phyloP scores from a whole-genome alignment of 2,797 vertebrate genomes.

The Eleutherodactylus coqui region DNA sequence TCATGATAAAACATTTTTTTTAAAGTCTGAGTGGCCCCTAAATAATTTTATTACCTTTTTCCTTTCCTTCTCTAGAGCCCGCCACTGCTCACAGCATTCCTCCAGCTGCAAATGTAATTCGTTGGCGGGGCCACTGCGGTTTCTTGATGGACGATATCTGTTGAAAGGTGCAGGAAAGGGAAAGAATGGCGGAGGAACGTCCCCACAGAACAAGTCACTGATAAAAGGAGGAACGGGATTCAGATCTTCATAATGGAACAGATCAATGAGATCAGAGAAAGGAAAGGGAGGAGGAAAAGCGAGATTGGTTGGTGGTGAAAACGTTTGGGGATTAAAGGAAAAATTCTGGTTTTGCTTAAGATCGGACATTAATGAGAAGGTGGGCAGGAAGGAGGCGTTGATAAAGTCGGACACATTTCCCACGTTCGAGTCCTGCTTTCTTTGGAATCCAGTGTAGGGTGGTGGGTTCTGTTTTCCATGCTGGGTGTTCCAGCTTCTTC shows the following conservation, averaged over 20 bases:
- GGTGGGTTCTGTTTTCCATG: conserved; percentile 36
- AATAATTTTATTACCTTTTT: conserved; percentile 70
- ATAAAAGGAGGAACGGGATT: conserved; percentile 67
- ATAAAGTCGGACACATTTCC: conserved; percentile 67
- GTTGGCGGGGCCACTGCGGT: conserved; percentile 67
- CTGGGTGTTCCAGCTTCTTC: conserved; percentile 64
- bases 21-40: too few relatives aligned
- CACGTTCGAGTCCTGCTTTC: conserved; percentile 45
- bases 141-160: conserved; percentile 66
- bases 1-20: too few relatives aligned
- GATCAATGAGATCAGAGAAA: conserved; percentile 68
- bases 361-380: conserved; percentile 67
- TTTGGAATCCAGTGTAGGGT: conserved; percentile 38
- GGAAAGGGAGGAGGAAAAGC: conserved; percentile 65
- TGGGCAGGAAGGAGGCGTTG: conserved; percentile 68
- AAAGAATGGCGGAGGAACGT: conserved; percentile 63
- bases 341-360: conserved; percentile 67
- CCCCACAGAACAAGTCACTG: conserved; percentile 67
- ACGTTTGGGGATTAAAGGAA: conserved; percentile 56
- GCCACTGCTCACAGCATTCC: conserved; percentile 74
- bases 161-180: conserved; percentile 63
- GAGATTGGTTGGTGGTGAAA: conserved; percentile 64
- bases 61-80: conserved; percentile 74
- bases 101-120: conserved; percentile 72
- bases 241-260: conserved; percentile 67